Base-by-base conservation (phyloP, 2,113 vertebrate species). In the Epinephelus moara region DNA sequence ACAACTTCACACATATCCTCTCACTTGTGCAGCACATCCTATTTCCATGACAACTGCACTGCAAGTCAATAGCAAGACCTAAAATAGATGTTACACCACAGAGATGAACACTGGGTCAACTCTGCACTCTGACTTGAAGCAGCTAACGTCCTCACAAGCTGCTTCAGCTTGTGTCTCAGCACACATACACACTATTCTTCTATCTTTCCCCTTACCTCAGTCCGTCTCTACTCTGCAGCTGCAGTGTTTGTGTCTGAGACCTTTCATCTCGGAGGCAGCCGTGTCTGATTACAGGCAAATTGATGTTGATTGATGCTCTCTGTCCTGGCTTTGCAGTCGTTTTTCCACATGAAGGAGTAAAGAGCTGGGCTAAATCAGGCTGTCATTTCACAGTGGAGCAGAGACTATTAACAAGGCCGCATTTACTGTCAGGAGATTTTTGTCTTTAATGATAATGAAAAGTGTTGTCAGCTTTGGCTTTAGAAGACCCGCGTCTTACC, bases 11-110 rank as follows among this genome's bases (percentile, higher is more conserved):
- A 30, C 25, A 62, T 50, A 42, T 21, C 42, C 37, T 61, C 23
- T 69, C 33, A 12, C 25, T 1, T 49, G 57, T 56, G 57, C 56
- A 60, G 62, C 45, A 40, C 56, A 57, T 42, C 40, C 11, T 42
- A 68, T 88, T 71, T 70, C 74, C 70, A 88, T 85, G 82, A 70
- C 83, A 82, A 84, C 85, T n/a, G 75, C 78, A 45, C 67, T 85
- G 61, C 55, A 72, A 78, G 73, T 73, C 64, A 74, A 77, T 69
- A 64, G 6, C 21, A 66, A 56, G 47, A 56, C 76, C 77, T 66
- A 40, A 88, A 86, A 82, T 75, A 84, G 82, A 70, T 7, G 17
- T 42, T 33, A 23, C 37, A 59, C 18, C 21, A 73, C 45, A 27
- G 60, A 40, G 47, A 70, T 19, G 3, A 63, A 66, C 7, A 60